Evolutionary conservation across 2,888 invertebrate genomes (phyloP), one percentile per base, ranked within the genome.

Genomic region (Patella pellucida): DNA sequence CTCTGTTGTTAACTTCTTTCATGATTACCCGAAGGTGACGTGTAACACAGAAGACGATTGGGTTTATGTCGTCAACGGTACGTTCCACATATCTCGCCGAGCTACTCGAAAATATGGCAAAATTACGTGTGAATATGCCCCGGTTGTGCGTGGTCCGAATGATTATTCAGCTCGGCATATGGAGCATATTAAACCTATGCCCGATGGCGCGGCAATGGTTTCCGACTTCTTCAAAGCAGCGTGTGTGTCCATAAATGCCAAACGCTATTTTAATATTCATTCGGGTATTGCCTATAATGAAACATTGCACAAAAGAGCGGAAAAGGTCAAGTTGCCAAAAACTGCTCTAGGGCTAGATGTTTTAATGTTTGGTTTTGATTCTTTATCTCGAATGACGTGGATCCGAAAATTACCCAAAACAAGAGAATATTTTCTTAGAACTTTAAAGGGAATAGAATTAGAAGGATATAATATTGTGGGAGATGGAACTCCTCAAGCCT

Each of bases 321-420:
- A 62, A n/a, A 31, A 56, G 27, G 52, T 15, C 27, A 71, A 69
- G 15, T 68, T 76, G 51, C 77, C 80, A 16, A 76, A 86, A 15
- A 91, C 92, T 73, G 91, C 93, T 74, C 86, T 94, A 15, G 92
- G 92, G 71, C 86, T 94, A 68, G 96, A 96, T 89, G 94, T 97
- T 0, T 90, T 97, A 0, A 96, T 97, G 92, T 94, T 96, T 80
- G 97, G 96, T 0, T 95, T 96, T 85, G 97, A 98, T 91, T 97
- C 97, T 0, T 91, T 97, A 0, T 96, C 97, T 0, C 93, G 94
- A 71, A 95, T 96, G 91, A 94, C 95, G 19, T 90, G 89, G 87
- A 80, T 87, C 72, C 80, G 91, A 14, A 84, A 85, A 56, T 75
- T 91, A 50, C 90, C 90, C 1, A 83, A 85, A 69, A 82, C 88